Conservation (phyloP, 2,888 invertebrate species). For the Pristionchus entomophagus region DNA sequence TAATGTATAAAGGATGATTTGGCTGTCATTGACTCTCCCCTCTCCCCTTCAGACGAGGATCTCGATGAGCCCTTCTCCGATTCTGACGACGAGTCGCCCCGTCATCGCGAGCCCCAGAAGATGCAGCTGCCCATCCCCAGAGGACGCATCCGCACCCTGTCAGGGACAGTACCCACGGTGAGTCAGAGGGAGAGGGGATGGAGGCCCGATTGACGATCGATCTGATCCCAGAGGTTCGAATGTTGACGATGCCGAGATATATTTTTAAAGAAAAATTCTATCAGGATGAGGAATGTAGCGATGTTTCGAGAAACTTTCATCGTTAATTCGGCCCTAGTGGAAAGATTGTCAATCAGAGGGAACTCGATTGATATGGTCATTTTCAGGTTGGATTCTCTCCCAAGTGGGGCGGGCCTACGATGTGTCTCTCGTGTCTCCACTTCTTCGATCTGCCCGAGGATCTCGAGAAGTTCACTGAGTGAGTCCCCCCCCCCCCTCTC, state of each 20-base stretch:
- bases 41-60: slow-evolving; percentile 59
- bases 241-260: too few species aligned
- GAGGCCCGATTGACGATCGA: background rate
- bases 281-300: too few species aligned
- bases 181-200: background rate
- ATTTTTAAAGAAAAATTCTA: too few species aligned
- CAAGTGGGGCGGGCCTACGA: slow-evolving; percentile 76
- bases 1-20: background rate
- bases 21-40: background rate
- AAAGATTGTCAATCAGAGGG: too few species aligned
- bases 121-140: slow-evolving; percentile 70
- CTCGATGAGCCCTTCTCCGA: slow-evolving; percentile 76
- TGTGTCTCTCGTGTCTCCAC: slow-evolving; percentile 75
- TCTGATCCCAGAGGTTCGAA: too few species aligned
- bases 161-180: slow-evolving; percentile 68
- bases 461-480: slow-evolving; percentile 66
- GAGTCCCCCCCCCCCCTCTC: too few species aligned
- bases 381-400: slow-evolving; percentile 68
- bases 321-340: too few species aligned
- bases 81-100: slow-evolving; percentile 64
- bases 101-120: slow-evolving; percentile 64
- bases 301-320: too few species aligned
- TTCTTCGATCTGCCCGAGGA: slow-evolving; percentile 75
- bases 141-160: slow-evolving; percentile 73
- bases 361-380: background rate